phyloP scores from a whole-genome alignment of 2,888 invertebrate genomes.

The Ryuthela nishihirai region DNA sequence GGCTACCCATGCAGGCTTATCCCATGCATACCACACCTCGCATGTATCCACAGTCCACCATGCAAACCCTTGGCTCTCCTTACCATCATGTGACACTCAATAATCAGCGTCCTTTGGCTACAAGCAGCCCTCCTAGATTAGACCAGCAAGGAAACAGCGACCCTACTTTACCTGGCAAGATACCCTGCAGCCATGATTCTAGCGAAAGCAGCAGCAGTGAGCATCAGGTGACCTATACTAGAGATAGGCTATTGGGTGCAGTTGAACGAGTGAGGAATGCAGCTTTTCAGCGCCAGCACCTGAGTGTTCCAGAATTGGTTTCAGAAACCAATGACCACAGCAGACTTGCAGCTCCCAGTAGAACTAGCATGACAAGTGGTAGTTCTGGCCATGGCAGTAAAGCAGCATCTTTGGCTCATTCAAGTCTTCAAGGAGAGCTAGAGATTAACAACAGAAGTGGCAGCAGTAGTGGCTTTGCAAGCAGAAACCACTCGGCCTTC shows the following conservation, averaged over 20 bases:
- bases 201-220: slow-evolving; percentile 31
- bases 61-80: slow-evolving; percentile 8
- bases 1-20: slow-evolving; percentile 32
- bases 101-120: slow-evolving; percentile 54
- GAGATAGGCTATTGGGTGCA: slow-evolving; percentile 45
- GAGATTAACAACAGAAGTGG: slow-evolving; percentile 83
- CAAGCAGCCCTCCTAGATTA: slow-evolving; percentile 49
- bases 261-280: slow-evolving; percentile 46
- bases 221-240: slow-evolving; percentile 44
- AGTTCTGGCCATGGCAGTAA: slow-evolving; percentile 42
- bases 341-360: slow-evolving; percentile 31
- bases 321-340: slow-evolving; percentile 7
- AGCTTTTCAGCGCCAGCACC: slow-evolving; percentile 33
- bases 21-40: slow-evolving; percentile 13
- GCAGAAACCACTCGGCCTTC: slow-evolving; percentile 72
- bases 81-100: slow-evolving; percentile 17
- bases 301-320: slow-evolving; percentile 32
- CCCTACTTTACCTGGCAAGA: neutral
- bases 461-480: slow-evolving; percentile 85
- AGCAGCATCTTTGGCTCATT: slow-evolving; percentile 42
- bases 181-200: slow-evolving; percentile 10
- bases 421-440: slow-evolving; percentile 47
- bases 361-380: slow-evolving; percentile 39
- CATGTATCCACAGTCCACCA: slow-evolving; percentile 21
- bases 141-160: slow-evolving; percentile 47